Conservation (phyloP, 2,888 invertebrate species). For the Lacanobia oleracea region DNA sequence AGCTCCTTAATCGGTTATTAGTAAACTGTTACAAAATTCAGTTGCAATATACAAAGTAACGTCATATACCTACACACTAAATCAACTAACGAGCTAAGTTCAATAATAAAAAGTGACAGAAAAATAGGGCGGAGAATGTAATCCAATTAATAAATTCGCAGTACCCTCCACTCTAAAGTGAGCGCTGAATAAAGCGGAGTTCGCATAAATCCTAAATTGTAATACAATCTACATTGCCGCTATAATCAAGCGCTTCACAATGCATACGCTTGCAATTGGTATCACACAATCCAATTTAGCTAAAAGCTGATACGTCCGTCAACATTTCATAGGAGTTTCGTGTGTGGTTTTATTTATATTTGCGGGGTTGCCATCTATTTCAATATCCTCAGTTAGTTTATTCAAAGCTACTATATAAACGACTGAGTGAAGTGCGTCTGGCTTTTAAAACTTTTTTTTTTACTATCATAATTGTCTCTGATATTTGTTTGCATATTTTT, state of each 20-base stretch:
- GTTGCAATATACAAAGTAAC: too few relatives aligned
- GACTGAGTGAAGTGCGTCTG: conserved; percentile 8
- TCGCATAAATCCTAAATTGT: conserved; percentile 51
- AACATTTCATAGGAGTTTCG: conserved; percentile 62
- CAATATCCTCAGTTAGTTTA: conserved; percentile 60
- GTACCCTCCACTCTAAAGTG: conserved; percentile 28
- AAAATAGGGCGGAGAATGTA: conserved; percentile 37
- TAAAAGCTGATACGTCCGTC: conserved; percentile 77
- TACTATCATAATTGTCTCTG: not conserved
- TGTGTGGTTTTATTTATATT: conserved; percentile 68
- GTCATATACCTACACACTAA: too few relatives aligned
- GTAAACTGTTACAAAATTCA: not conserved
- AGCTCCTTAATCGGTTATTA: not conserved
- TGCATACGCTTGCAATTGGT: conserved; percentile 51
- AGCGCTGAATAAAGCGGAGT: conserved; percentile 44
- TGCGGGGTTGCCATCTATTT: conserved; percentile 67
- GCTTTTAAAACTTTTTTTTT: conserved; percentile 10
- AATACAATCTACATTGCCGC: conserved; percentile 48
- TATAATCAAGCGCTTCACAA: conserved; percentile 56
- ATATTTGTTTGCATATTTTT: not conserved
- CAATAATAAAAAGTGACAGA: conserved; percentile 25
- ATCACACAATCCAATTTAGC: conserved; percentile 75
- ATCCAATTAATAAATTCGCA: conserved; percentile 59
- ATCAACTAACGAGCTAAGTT: not conserved
- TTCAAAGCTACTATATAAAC: conserved; percentile 49